Base-by-base conservation (phyloP, 2,888 invertebrate species). In the Frankliniella intonsa region DNA sequence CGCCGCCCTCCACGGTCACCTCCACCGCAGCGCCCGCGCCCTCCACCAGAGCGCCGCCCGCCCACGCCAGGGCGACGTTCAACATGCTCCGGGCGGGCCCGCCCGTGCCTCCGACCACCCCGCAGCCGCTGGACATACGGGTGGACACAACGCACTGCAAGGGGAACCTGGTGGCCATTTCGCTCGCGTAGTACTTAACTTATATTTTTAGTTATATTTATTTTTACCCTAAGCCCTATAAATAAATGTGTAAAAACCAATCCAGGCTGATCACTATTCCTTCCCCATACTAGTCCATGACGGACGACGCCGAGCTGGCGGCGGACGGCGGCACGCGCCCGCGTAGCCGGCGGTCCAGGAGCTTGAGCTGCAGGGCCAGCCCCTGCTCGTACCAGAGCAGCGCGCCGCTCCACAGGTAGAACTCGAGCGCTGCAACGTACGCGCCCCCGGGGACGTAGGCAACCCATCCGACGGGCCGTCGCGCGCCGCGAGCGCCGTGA, bases 381-480 rank as follows among this genome's bases (percentile, higher is more conserved):
- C 69, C 69, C 69, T 76, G 69, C 69, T 76, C 69, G 69, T 76
- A 76, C 69, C 69, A 76, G 22, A 22, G 25, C 11, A 76, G 69
- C 69, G 25, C 69, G 69, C 69, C 69, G 25, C 22, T 11, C 69
- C 69, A 76, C 69, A 76, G 25, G 69, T 25, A 76, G 22, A 22
- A 25, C 69, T 76, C 69, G 22, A 76, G 69, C 25, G 69, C 69
- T 76, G 69, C 62, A 7, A 62, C 62, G 17, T 10, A 17, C 14
- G 8, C 14, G n/a, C 19, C 62, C 12, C 62, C 17, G 62, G 62
- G 14, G n/a, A 19, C 55, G 3, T n/a, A 62, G 62, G 17, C 62
- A 17, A 62, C 62, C 62, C 62, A 62, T 14, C 14, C 7, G 17
- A 3, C 62, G 38, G 38, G 3, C 2, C 38, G 38, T 2, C 38